Evolutionary conservation across 2,888 invertebrate species (phyloP).

Genomic region (Andrena haemorrhoa): DNA sequence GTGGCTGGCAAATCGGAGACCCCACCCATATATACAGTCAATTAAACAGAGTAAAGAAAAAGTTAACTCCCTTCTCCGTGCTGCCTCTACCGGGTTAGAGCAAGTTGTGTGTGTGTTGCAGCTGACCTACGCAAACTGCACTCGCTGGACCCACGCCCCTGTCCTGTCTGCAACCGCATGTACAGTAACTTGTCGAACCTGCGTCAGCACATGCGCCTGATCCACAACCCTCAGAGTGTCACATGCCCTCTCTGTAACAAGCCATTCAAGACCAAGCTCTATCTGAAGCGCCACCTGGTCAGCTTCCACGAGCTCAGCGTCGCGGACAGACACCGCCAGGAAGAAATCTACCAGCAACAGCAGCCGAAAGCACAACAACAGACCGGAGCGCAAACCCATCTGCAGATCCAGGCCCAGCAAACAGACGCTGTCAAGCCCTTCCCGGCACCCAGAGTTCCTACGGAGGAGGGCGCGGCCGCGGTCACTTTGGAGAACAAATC

Average conservation of each 20-base stretch:
- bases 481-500: conserved; percentile 71
- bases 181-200: conserved; percentile 89
- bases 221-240: conserved; percentile 88
- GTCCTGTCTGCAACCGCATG: conserved; percentile 88
- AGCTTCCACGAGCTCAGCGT: conserved; percentile 86
- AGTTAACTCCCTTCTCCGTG: conserved; percentile 54
- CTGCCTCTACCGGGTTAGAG: conserved; percentile 83
- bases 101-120: conserved; percentile 85
- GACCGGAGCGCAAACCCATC: conserved; percentile 66
- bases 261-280: conserved; percentile 88
- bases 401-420: conserved; percentile 62
- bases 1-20: conserved; percentile 80
- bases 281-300: conserved; percentile 87
- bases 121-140: conserved; percentile 86
- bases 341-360: conserved; percentile 84
- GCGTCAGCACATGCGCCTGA: conserved; percentile 88
- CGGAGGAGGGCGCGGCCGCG: conserved; percentile 47
- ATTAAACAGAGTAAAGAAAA: conserved; percentile 64
- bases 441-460: conserved; percentile 34
- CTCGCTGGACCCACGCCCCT: conserved; percentile 87
- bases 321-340: conserved; percentile 82
- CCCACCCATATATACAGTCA: conserved; percentile 54
- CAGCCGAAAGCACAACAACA: conserved; percentile 74
- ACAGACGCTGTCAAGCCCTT: conserved; percentile 47
- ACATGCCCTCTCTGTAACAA: conserved; percentile 88